Evolutionary conservation across 2,888 invertebrate genomes (phyloP).

Genomic region (Alloplasta piceator): DNA sequence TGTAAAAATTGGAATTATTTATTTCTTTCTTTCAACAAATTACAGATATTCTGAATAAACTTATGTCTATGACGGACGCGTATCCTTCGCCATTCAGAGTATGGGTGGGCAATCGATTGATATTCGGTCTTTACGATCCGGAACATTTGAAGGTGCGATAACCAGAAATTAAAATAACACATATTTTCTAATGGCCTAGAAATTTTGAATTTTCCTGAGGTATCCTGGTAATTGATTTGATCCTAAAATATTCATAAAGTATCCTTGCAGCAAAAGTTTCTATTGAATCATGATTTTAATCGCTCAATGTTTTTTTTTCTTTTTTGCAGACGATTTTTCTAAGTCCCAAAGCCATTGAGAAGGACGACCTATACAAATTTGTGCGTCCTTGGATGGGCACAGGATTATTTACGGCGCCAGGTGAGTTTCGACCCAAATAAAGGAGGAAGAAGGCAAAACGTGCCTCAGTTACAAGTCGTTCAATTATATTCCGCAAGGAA

Average conservation of each 20-base stretch:
- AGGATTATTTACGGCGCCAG: slow-evolving; percentile 74
- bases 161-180: not conserved
- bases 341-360: slow-evolving; percentile 74
- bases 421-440: slow-evolving; percentile 62
- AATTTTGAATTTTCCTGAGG: too few species aligned
- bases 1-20: too few species aligned
- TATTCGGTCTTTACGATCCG: slow-evolving; percentile 69
- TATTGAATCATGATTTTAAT: not conserved
- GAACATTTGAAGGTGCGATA: slow-evolving; percentile 72
- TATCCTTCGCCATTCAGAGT: slow-evolving; percentile 72
- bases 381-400: slow-evolving; percentile 72
- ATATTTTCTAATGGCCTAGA: not conserved
- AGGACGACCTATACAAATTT: slow-evolving; percentile 71
- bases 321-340: slow-evolving; percentile 67
- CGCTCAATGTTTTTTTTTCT: not conserved
- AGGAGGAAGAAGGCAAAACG: slow-evolving; percentile 65
- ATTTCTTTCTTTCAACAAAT: not conserved
- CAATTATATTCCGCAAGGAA: slow-evolving; percentile 64
- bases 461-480: slow-evolving; percentile 72
- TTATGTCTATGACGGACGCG: slow-evolving; percentile 60
- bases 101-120: slow-evolving; percentile 70
- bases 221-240: too few species aligned
- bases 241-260: too few species aligned
- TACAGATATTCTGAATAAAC: slow-evolving; percentile 70
- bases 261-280: not conserved